Base-by-base conservation (phyloP, 64 coral and sea anemone genomes). In the Actinia equina region DNA sequence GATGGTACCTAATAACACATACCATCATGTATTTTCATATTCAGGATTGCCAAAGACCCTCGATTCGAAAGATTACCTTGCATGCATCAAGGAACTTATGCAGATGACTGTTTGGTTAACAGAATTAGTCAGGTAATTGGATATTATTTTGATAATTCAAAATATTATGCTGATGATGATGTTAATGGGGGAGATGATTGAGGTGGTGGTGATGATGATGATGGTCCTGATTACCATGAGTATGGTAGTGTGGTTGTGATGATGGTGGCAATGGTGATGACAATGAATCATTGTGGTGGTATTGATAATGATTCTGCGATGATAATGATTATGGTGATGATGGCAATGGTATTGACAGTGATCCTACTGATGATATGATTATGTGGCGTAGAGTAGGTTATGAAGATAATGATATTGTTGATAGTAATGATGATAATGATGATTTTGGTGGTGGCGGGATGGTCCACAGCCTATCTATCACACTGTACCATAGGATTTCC, bases 21-120 rank as follows among this genome's bases (percentile, higher is more conserved):
- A n/a, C 25, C 0, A 20, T 23, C 62, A 23, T 65, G 13, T 46
- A 37, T 70, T 54, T 84, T 89, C 80, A 79, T 20, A 25, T 84
- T 20, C 43, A 99, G 97, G 77, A 95, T 99, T 87, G 97, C 97
- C 10, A 95, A 95, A 71, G 97, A 99, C 84, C 81, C 88, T 44
- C 88, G 91, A 61, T 99, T 99, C 89, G 90, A 99, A 27, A 86
- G 97, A 22, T 42, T 99, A 37, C 97, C 97, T 2, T 99, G 97
- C 45, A 93, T 93, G 91, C 97, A 99, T 83, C 90, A 86, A 83
- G 97, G 97, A 76, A 99, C 88, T 17, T 99, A 99, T 93, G 97
- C 97, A 16, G 97, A 99, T 83, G 93, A 99, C 86, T 99, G 97
- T n/a, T n/a, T 99, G 56, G 88, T 99, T 22, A 88, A 99, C 88